Evolutionary conservation across 2,797 vertebrate species (phyloP).

Genomic region (Synanceia verrucosa): DNA sequence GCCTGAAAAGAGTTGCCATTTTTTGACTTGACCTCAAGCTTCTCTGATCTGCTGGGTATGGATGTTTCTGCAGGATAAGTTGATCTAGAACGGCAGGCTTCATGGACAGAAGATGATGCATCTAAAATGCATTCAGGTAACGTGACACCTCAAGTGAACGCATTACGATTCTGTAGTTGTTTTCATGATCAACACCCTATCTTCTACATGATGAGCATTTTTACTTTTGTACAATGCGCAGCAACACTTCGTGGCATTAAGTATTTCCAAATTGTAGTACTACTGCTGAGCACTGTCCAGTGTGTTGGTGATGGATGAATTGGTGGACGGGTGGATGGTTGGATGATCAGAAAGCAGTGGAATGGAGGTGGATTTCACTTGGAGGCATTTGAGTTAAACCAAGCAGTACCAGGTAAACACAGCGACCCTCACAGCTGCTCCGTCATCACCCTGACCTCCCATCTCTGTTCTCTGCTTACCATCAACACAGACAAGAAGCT

Average conservation of each 20-base stretch:
- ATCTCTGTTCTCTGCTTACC: conserved; percentile 48
- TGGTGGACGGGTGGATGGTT: not conserved
- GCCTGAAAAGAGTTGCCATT: too few species aligned
- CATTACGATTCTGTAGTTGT: too few species aligned
- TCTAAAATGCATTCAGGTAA: not conserved
- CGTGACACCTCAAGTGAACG: not conserved
- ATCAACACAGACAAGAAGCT: conserved; percentile 46
- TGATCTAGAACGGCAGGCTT: not conserved
- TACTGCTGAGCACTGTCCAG: too few species aligned
- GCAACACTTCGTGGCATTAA: too few species aligned
- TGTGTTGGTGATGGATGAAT: not conserved
- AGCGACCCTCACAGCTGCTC: not conserved
- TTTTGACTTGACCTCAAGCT: too few species aligned
- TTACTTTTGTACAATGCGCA: too few species aligned
- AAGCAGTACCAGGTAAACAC: conserved; percentile 37
- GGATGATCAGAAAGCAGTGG: conserved; percentile 1
- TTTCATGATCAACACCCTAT: too few species aligned
- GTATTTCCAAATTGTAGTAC: not conserved
- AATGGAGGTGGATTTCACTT: not conserved
- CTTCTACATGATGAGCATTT: too few species aligned
- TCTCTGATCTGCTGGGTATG: too few species aligned
- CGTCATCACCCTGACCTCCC: conserved; percentile 29
- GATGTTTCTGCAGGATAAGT: not conserved
- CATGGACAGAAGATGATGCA: not conserved
- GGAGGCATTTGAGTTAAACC: conserved; percentile 40